Base-by-base conservation (phyloP, 2,888 invertebrate genomes). In the Scotopteryx bipunctaria region DNA sequence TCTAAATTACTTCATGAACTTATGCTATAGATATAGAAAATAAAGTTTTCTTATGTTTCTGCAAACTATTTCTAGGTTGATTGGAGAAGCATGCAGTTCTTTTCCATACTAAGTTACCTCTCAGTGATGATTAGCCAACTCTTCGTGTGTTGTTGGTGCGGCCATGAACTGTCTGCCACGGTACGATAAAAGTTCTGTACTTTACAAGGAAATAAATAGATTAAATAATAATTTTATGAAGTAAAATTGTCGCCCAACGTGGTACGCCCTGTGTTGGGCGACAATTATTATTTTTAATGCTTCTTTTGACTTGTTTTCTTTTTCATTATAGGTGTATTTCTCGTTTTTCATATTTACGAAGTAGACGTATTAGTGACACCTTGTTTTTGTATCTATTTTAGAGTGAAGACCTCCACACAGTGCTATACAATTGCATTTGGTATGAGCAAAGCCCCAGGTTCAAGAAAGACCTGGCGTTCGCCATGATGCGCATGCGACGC, bases 101-200 rank as follows among this genome's bases (percentile, higher is more conserved):
- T 72, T 56, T 91, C 71, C 47, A 87, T 78, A 61, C 66, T 71
- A 44, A 78, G 66, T 23, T 89, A 88, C 64, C 32, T 92, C 35
- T 62, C 75, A 0, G 87, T 91, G 11, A 92, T 92, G 80, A 82
- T 89, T 23, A 76, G 87, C 50, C 92, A 92, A 65, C 76, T 91
- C 5, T 91, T 84, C 47, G 74, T 91, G 1, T 86, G 89, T 55
- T 92, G 92, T 59, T 92, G 90, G 83, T 91, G 91, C 60, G 92
- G 92, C 0, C 88, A 92, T 44, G 84, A 86, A 44, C 81, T 92
- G 36, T 91, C 88, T 9, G 80, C 81, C n/a, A 79, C 77, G 23
- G 86, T 86, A 59, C 72, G 76, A 25, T n/a, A 27, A 2, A 3
- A 9, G 11, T 11, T 27, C 11, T 11, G 1, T 27, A 11, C 3